A percentile compares a stretch with the other conserved stretches of the same genome.
phyloP scores from a whole-genome alignment of 2,797 vertebrate genomes.

The Scarus forsteni region DNA sequence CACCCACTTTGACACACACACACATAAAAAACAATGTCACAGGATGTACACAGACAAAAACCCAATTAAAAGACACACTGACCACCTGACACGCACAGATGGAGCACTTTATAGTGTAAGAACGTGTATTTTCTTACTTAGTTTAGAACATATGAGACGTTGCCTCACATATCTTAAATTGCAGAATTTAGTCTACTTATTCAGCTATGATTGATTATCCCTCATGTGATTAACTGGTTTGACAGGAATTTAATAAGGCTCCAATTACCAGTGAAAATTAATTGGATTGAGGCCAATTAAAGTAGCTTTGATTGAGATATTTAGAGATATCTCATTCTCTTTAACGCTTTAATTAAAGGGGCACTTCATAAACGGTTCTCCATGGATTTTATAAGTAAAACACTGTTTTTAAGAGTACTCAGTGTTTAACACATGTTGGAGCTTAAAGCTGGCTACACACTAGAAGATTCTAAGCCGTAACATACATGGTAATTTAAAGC shows the following conservation, averaged over 20 bases:
- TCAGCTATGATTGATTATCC: conserved; percentile 49
- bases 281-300: conserved; percentile 45
- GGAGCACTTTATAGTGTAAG: conserved; percentile 35
- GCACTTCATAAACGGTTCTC: conserved; percentile 41
- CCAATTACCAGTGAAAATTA: conserved; percentile 22
- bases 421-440: too few relatives aligned
- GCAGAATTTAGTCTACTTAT: conserved; percentile 43
- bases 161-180: conserved; percentile 31
- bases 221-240: conserved; percentile 48
- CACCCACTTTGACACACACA: conserved; percentile 26
- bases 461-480: too few relatives aligned
- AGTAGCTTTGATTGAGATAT: conserved; percentile 30
- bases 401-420: too few relatives aligned
- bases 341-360: conserved; percentile 44
- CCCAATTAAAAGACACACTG: conserved; percentile 34
- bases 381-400: not conserved
- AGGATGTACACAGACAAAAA: conserved; percentile 42
- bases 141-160: conserved; percentile 22
- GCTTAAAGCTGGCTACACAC: too few relatives aligned
- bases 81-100: conserved; percentile 33
- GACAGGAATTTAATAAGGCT: conserved; percentile 48
- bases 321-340: not conserved
- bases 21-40: conserved; percentile 8
- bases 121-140: conserved; percentile 15
- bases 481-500: too few relatives aligned